These are phyloP conservation scores for Rattus rattus DNA, from an alignment of 2,113 vertebrate species.

Conservation along the genomic window DNA sequence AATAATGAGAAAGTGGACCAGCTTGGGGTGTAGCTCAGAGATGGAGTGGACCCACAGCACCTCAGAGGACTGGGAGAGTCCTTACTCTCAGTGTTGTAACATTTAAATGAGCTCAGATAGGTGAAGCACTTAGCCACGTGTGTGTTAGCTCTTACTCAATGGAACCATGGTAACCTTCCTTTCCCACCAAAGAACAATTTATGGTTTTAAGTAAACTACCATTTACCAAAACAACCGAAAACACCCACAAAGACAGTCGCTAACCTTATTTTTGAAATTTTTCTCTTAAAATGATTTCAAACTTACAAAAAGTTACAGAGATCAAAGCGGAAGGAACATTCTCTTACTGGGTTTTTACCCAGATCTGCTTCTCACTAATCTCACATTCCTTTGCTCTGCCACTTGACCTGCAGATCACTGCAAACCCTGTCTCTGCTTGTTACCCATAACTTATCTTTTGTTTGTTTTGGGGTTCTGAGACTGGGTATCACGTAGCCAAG, in stretches of 20 bases:
- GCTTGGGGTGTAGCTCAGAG: background rate
- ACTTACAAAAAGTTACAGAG: background rate
- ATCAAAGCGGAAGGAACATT: background rate
- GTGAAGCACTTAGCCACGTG: background rate
- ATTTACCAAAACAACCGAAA: constrained; percentile 17
- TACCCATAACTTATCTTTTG: background rate
- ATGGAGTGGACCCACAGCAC: background rate
- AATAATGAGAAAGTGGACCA: background rate
- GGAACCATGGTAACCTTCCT: background rate
- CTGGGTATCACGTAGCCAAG: background rate
- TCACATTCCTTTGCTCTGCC: background rate
- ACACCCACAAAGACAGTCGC: background rate
- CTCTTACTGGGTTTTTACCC: background rate
- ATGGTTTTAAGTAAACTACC: constrained; percentile 32
- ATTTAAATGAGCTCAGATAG: background rate
- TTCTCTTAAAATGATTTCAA: constrained; percentile 30
- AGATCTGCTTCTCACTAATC: constrained; percentile 23
- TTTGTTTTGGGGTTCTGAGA: background rate
- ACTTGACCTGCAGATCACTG: background rate
- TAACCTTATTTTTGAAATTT: background rate
- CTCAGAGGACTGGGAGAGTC: too few relatives aligned
- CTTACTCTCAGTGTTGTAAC: background rate
- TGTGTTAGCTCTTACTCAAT: background rate
- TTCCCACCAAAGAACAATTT: constrained; percentile 27
- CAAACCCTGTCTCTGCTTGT: background rate